Conservation (phyloP, 1,140 invertebrate species). For the Argopecten irradians region DNA sequence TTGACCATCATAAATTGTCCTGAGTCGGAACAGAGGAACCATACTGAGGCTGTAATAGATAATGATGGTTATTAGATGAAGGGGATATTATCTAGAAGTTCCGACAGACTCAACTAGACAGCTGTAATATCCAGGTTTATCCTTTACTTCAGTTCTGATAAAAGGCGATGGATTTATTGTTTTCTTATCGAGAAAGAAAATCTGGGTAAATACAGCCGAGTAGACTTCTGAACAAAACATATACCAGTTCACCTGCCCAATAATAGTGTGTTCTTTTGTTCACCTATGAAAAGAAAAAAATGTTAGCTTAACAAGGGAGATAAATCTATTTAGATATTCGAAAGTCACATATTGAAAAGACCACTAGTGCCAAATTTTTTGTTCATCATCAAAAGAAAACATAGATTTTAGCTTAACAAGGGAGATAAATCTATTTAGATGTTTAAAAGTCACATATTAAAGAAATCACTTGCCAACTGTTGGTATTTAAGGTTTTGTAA, state of each 20-base stretch:
- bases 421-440: neutral
- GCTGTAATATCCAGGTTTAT: neutral
- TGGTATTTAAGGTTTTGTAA: neutral
- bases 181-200: neutral
- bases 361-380: neutral
- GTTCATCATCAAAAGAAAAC: no score
- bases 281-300: neutral
- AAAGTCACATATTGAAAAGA: neutral
- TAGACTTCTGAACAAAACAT: neutral
- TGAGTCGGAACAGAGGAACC: neutral
- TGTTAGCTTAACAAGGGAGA: neutral
- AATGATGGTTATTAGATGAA: neutral
- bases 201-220: neutral
- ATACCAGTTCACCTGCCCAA: neutral
- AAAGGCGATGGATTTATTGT: neutral
- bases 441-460: neutral
- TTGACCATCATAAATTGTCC: neutral
- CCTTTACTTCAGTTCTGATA: neutral
- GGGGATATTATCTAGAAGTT: neutral
- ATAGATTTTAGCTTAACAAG: neutral
- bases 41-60: neutral
- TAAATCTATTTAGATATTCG: neutral
- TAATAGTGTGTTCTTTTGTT: neutral
- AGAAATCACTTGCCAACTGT: neutral
- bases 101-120: neutral